Base-by-base conservation (phyloP, 2,888 invertebrate genomes). In the Pristionchus mayeri region DNA sequence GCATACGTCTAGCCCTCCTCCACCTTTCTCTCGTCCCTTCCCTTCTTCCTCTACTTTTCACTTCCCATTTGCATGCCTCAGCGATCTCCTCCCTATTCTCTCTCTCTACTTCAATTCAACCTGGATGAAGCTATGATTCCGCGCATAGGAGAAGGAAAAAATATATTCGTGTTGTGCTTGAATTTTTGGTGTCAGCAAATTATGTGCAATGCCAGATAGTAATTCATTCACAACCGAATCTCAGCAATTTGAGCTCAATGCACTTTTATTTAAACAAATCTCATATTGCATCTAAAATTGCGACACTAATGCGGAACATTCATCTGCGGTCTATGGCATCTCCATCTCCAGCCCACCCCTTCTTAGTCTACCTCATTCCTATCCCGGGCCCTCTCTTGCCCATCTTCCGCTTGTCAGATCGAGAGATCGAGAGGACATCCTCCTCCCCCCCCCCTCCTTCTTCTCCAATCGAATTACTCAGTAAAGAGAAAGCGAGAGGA, bases 391-490 rank as follows among this genome's bases (percentile, higher is more conserved):
- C 67, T 21, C 44, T 37, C 63, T 67, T 34, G 16, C 30, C 63
- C 63, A 67, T 37, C 71, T 34, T 40, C 71, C 40, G 71, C 71
- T 71, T 71, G 71, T 71, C 71, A 71, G 71, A 71, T 71, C 71
- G 71, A 71, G 71, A 71, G 71, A 71, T 71, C 71, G 71, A 71
- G 71, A 71, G 71, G 71, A 71, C 71, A 71, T 71, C 71, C 71
- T 71, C 71, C 71, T 71, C 44, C 67, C 60, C 30, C 63, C 54
- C 44, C 44, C 63, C 63, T 71, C 71, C 71, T 71, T 40, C 40
- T 71, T 71, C 71, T 71, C 71, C 71, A 71, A 71, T 71, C 71
- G 71, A 71, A 71, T 71, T 71, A 71, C 71, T 71, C 71, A 71
- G 71, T 71, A 71, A 71, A 54, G 78, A 78, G 78, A 78, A 78